phyloP scores from a whole-genome alignment of 2,113 vertebrate species.

The Parotia lawesii region DNA sequence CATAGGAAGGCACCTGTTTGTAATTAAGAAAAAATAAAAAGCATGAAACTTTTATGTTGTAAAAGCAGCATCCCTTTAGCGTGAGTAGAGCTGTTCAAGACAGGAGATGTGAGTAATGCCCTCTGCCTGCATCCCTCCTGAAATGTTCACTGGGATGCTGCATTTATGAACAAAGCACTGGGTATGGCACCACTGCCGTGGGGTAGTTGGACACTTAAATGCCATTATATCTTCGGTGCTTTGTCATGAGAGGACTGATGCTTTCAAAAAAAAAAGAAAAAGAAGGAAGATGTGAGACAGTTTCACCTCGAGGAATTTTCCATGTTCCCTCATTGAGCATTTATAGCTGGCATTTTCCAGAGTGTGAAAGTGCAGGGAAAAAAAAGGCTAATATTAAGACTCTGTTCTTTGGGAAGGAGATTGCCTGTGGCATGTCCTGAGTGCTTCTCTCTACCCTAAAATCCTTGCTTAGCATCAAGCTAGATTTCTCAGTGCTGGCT shows the following conservation, averaged over 20 bases:
- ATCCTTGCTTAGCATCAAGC: not conserved
- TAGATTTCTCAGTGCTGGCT: not conserved
- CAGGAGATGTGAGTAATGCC: rapidly evolving
- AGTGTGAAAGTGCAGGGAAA: not conserved
- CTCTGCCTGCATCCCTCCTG: not conserved
- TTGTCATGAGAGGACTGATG: not conserved
- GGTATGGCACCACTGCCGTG: rapidly evolving
- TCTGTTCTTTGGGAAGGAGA: not conserved
- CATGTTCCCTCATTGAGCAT: not conserved
- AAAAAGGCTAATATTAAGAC: not conserved
- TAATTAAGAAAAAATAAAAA: not conserved
- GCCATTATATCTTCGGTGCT: not conserved
- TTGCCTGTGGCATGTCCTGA: not conserved
- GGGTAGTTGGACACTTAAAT: not conserved
- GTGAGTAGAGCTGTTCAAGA: not conserved
- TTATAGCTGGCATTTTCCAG: not conserved
- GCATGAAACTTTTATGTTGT: not conserved
- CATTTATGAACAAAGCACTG: rapidly evolving
- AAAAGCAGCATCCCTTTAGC: not conserved
- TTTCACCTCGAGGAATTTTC: not conserved
- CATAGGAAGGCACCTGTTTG: not conserved
- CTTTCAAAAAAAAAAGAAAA: not conserved
- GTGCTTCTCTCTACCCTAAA: not conserved
- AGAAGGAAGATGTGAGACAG: rapidly evolving
- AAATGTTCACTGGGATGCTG: not conserved